Conservation (phyloP, 2,797 vertebrate species). For the Novumbra hubbsi region DNA sequence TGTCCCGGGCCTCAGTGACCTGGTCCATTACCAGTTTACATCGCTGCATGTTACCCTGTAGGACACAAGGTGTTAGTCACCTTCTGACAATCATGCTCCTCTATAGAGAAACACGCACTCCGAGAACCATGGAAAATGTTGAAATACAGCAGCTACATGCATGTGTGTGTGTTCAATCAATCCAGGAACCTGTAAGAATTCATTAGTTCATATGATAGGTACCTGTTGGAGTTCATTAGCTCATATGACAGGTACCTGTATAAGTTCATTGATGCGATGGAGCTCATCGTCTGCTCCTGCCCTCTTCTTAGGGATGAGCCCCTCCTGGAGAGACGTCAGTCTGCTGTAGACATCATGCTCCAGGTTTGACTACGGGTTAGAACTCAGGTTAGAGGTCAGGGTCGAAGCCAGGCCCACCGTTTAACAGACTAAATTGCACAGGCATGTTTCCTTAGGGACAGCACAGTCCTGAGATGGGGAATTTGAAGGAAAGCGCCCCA, state of each 20-base stretch:
- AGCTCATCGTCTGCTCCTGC: slow-evolving; percentile 91
- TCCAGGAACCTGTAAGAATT: too few relatives aligned
- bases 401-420: not conserved
- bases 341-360: slow-evolving; percentile 96
- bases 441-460: too few relatives aligned
- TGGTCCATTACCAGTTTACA: slow-evolving; percentile 99
- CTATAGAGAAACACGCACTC: slow-evolving; percentile 79
- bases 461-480: too few relatives aligned
- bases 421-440: not conserved
- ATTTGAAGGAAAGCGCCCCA: too few relatives aligned
- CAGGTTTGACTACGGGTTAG: slow-evolving; percentile 83
- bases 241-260: slow-evolving; percentile 79
- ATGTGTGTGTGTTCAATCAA: too few relatives aligned
- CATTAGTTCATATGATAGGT: too few relatives aligned
- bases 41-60: slow-evolving; percentile 94
- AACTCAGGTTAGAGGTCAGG: not conserved
- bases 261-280: slow-evolving; percentile 95
- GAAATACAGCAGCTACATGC: too few relatives aligned
- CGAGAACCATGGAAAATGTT: too few relatives aligned
- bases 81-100: slow-evolving; percentile 55
- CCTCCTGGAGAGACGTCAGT: slow-evolving; percentile 92
- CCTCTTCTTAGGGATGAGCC: slow-evolving; percentile 97
- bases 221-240: too few relatives aligned
- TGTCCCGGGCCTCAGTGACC: slow-evolving; percentile 96
- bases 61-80: too few relatives aligned